A percentile compares a stretch with the other conserved stretches of the same genome.
Conservation (phyloP, 2,113 vertebrate species). For the Parus major region DNA sequence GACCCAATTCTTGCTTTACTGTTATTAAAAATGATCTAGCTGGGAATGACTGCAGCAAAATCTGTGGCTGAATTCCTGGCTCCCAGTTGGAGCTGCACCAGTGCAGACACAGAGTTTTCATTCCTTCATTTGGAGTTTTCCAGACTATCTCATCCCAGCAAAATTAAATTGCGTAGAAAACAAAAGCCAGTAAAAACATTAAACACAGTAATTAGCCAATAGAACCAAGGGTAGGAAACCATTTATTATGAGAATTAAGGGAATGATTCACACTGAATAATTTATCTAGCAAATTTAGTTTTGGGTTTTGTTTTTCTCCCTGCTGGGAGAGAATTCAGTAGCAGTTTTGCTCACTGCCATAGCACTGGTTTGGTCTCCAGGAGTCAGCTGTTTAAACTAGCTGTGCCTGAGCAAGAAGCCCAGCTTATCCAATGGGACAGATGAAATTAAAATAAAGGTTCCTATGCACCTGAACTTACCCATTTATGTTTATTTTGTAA, state of each 20-base stretch:
- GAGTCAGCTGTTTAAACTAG: background rate
- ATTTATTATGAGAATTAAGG: conserved; percentile 53
- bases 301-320: background rate
- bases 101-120: background rate
- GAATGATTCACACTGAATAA: conserved; percentile 58
- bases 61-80: background rate
- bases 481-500: background rate
- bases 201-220: conserved; percentile 48
- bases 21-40: background rate
- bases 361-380: background rate
- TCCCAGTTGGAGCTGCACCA: background rate
- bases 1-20: background rate
- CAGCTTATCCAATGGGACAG: background rate
- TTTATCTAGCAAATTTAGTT: conserved; percentile 35
- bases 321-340: background rate
- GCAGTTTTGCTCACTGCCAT: background rate
- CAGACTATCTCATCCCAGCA: background rate
- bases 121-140: conserved; percentile 3
- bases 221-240: conserved; percentile 38
- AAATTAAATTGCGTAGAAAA: conserved; percentile 33
- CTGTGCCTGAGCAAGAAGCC: background rate
- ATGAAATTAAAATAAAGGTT: background rate
- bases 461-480: background rate
- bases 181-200: conserved; percentile 47
- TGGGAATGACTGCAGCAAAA: background rate